A percentile compares a stretch with the other conserved stretches of the same genome.
phyloP scores from a whole-genome alignment of 2,888 invertebrate species.

The Tromatobia lineatoria region DNA sequence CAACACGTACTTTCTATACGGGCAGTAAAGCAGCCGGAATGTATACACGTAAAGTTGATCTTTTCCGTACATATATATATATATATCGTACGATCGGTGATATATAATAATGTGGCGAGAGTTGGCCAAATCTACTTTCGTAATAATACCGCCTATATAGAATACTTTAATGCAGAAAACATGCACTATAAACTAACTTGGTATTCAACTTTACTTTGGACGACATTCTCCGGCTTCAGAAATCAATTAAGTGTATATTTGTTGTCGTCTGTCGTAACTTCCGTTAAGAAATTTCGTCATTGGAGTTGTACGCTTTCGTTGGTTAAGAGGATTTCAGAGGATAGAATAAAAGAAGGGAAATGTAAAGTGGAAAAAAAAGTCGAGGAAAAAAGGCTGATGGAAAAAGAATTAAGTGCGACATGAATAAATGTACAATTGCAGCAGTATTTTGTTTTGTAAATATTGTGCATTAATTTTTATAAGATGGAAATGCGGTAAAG shows the following conservation, averaged over 20 bases:
- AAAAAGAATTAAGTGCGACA: no score
- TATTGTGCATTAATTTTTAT: no score
- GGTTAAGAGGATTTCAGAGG: background rate
- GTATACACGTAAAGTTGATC: background rate
- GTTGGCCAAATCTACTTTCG: conserved; percentile 45
- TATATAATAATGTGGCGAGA: conserved; percentile 23
- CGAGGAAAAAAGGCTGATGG: background rate
- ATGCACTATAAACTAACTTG: conserved; percentile 46
- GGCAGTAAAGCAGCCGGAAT: background rate
- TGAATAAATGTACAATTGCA: no score
- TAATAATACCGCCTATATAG: conserved; percentile 15
- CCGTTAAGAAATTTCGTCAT: background rate
- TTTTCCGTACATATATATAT: background rate
- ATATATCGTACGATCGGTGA: background rate
- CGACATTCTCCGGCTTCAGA: conserved; percentile 52
- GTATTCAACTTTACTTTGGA: conserved; percentile 17
- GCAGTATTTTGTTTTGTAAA: no score
- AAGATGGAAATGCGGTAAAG: no score
- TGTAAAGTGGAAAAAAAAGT: background rate
- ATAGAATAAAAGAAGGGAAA: background rate
- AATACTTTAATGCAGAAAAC: conserved; percentile 6
- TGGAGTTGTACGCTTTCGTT: conserved; percentile 3
- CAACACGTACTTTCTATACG: conserved; percentile 22
- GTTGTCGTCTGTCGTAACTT: conserved; percentile 17
- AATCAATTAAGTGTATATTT: conserved; percentile 49